phyloP scores from a whole-genome alignment of 2,888 invertebrate species.

The Cantharis rustica region DNA sequence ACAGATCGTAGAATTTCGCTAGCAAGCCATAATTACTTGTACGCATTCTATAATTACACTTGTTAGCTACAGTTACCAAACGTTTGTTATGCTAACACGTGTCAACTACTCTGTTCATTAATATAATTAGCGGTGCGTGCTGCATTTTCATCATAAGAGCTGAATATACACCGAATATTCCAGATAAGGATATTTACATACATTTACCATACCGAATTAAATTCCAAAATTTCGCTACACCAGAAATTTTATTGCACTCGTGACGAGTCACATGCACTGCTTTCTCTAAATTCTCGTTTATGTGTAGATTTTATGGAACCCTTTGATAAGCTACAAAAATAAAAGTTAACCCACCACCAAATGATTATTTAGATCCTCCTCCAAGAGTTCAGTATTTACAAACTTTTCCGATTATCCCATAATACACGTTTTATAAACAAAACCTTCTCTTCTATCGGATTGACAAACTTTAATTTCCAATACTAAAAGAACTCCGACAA shows the following conservation, averaged over 20 bases:
- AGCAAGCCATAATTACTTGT: conserved; percentile 23
- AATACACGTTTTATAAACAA: neutral
- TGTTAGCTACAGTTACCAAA: conserved; percentile 26
- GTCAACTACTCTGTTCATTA: conserved; percentile 28
- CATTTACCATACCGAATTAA: neutral
- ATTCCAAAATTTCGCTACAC: neutral
- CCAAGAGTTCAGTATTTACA: neutral
- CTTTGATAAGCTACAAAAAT: neutral
- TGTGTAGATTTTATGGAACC: neutral
- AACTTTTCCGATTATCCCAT: neutral
- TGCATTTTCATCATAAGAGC: conserved; percentile 2
- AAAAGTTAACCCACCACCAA: neutral
- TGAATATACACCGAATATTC: neutral
- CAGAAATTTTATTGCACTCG: neutral
- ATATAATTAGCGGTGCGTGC: conserved; percentile 20
- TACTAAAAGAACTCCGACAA: neutral
- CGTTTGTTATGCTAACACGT: conserved; percentile 24
- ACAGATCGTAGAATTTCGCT: conserved; percentile 18
- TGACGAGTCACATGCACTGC: neutral
- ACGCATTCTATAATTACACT: conserved; percentile 19
- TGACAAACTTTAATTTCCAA: neutral
- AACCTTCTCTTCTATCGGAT: neutral
- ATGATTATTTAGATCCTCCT: neutral
- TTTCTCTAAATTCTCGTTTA: neutral
- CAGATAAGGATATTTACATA: neutral